These are phyloP conservation scores for Portunus trituberculatus DNA, from an alignment of 1,140 invertebrate species.

Conservation along the genomic window DNA sequence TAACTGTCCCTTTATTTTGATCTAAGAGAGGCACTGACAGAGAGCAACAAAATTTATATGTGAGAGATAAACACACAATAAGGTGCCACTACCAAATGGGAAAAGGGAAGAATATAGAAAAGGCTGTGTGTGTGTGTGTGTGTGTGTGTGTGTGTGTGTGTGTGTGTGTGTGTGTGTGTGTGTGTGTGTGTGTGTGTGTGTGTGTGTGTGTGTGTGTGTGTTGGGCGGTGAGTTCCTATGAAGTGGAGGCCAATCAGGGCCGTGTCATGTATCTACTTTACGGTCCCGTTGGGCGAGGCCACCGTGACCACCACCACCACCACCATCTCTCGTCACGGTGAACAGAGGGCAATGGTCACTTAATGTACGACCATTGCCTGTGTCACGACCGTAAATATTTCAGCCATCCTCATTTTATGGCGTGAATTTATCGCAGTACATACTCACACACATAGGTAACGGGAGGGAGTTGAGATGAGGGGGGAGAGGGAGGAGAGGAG, in stretches of 20 bases:
- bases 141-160: background rate
- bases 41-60: too few relatives aligned
- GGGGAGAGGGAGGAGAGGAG: too few relatives aligned
- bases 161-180: background rate
- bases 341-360: background rate
- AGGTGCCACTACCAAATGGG: too few relatives aligned
- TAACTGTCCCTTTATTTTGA: too few relatives aligned
- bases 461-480: too few relatives aligned
- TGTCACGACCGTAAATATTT: background rate
- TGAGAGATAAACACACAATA: too few relatives aligned
- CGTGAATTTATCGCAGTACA: too few relatives aligned
- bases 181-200: background rate
- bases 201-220: background rate
- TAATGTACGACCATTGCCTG: background rate
- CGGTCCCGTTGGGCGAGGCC: background rate
- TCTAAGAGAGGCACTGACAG: too few relatives aligned
- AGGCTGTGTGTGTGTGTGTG: background rate
- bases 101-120: too few relatives aligned
- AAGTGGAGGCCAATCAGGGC: background rate
- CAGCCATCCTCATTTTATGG: too few relatives aligned
- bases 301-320: too few relatives aligned
- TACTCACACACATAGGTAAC: too few relatives aligned
- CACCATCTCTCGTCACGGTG: background rate
- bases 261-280: constrained; percentile 12
- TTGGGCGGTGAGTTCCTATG: background rate